Evolutionary conservation across 2,888 invertebrate genomes (phyloP).

Genomic region (Calephelis perditalis): DNA sequence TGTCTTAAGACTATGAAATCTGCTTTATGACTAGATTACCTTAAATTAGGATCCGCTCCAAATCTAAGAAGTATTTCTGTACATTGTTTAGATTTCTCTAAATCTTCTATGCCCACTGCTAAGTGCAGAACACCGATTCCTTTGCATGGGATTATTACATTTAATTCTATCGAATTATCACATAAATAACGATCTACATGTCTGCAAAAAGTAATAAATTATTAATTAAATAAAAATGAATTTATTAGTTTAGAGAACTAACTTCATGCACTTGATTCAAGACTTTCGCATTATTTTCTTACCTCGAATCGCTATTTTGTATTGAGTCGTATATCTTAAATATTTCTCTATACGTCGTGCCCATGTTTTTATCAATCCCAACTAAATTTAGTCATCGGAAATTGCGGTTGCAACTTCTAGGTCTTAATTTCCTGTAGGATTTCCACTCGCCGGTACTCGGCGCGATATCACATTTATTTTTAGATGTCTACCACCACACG

Average conservation of each 20-base stretch:
- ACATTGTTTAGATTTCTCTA: slow-evolving; percentile 79
- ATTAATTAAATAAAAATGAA: neutral
- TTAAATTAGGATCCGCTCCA: slow-evolving; percentile 85
- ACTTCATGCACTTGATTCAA: slow-evolving; percentile 11
- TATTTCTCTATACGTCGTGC: slow-evolving; percentile 58
- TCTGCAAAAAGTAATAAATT: slow-evolving; percentile 47
- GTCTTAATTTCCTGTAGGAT: slow-evolving; percentile 62
- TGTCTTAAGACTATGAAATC: too few species aligned
- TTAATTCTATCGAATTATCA: slow-evolving; percentile 79
- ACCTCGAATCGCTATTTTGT: slow-evolving; percentile 80
- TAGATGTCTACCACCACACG: slow-evolving; percentile 29
- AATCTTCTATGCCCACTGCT: slow-evolving; percentile 84
- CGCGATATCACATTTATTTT: slow-evolving; percentile 40
- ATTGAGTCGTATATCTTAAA: slow-evolving; percentile 81
- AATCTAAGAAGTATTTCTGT: slow-evolving; percentile 82
- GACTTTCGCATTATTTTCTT: slow-evolving; percentile 33
- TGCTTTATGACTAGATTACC: slow-evolving; percentile 49
- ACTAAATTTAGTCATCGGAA: slow-evolving; percentile 45
- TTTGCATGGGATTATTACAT: slow-evolving; percentile 82
- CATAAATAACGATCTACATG: slow-evolving; percentile 57
- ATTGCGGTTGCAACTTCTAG: slow-evolving; percentile 40
- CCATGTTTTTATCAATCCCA: slow-evolving; percentile 53
- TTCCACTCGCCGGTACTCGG: slow-evolving; percentile 43
- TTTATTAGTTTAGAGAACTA: slow-evolving; percentile 16
- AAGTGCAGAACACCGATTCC: slow-evolving; percentile 88